Percentiles rank a stretch among this genome's conserved stretches.
Evolutionary conservation across 2,888 invertebrate genomes (phyloP).

Genomic region (Diplolepis rosae): DNA sequence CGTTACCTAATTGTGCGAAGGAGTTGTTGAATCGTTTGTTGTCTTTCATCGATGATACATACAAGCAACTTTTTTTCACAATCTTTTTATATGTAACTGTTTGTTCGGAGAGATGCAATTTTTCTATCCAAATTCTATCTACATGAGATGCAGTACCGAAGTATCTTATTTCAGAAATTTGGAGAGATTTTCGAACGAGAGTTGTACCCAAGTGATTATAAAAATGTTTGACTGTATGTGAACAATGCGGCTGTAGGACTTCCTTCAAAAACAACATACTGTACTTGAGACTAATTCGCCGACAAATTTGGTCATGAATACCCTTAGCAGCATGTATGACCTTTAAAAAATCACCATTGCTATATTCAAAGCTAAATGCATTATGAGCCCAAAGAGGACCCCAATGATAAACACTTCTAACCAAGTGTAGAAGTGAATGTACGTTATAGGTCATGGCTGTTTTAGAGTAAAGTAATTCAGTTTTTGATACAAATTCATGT

Average conservation of each 20-base stretch:
- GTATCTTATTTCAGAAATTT: slow-evolving; percentile 22
- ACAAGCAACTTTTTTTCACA: slow-evolving; percentile 27
- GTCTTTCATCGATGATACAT: neutral
- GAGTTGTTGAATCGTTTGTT: slow-evolving; percentile 31
- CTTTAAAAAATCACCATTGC: neutral
- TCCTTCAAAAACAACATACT: too few relatives aligned
- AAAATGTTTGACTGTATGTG: slow-evolving; percentile 3
- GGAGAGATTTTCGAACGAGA: neutral
- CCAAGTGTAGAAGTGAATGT: slow-evolving; percentile 37
- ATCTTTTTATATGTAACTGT: slow-evolving; percentile 25
- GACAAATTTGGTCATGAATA: too few relatives aligned
- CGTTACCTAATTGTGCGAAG: slow-evolving; percentile 21
- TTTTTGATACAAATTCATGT: slow-evolving; percentile 32
- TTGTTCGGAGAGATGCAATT: neutral
- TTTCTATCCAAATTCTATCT: neutral
- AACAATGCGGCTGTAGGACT: too few relatives aligned
- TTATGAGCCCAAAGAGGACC: slow-evolving; percentile 34
- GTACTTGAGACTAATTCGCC: too few relatives aligned
- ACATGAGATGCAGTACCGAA: slow-evolving; percentile 11
- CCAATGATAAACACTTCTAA: slow-evolving; percentile 35
- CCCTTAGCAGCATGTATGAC: neutral
- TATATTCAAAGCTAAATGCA: slow-evolving; percentile 33
- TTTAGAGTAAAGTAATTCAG: slow-evolving; percentile 24
- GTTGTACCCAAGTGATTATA: slow-evolving; percentile 2
- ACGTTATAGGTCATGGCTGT: slow-evolving; percentile 30